These are phyloP conservation scores for Danaus melanippus DNA, from an alignment of 1,140 invertebrate genomes.

Conservation along the genomic window DNA sequence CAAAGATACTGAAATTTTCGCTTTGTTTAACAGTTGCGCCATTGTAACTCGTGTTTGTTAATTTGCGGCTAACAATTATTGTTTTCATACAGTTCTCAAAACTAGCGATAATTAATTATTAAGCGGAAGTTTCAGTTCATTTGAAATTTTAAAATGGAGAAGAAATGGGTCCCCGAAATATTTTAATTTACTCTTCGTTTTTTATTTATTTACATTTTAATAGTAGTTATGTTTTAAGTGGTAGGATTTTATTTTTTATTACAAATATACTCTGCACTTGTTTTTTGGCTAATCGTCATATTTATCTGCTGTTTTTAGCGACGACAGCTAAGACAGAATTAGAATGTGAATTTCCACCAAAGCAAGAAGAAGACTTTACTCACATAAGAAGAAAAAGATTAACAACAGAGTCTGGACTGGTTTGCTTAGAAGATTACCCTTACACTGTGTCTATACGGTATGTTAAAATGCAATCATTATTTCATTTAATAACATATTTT, in stretches of 20 bases:
- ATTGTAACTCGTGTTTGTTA: too few relatives aligned
- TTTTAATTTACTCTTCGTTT: constrained; percentile 11
- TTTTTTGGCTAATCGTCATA: too few relatives aligned
- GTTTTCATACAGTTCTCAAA: too few relatives aligned
- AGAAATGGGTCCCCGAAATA: constrained; percentile 11
- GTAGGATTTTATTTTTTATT: constrained; percentile 12
- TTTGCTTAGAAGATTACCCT: constrained; percentile 60
- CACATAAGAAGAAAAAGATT: constrained; percentile 50
- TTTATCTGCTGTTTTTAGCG: constrained; percentile 12
- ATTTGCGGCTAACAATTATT: too few relatives aligned
- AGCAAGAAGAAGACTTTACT: constrained; percentile 52
- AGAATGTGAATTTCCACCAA: constrained; percentile 63
- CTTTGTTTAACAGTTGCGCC: too few relatives aligned
- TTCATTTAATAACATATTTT: neutral
- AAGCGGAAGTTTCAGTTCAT: too few relatives aligned
- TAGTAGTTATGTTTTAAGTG: constrained; percentile 11
- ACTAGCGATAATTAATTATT: too few relatives aligned
- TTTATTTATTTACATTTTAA: constrained; percentile 13
- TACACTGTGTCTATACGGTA: constrained; percentile 61
- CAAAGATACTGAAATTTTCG: too few relatives aligned
- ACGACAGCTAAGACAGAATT: constrained; percentile 34
- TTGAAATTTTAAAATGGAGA: too few relatives aligned
- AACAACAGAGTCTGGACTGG: constrained; percentile 52
- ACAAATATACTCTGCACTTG: too few relatives aligned
- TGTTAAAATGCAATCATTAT: neutral